Evolutionary conservation across 1,140 invertebrate species (phyloP).

Genomic region (Anoplophora glabripennis): DNA sequence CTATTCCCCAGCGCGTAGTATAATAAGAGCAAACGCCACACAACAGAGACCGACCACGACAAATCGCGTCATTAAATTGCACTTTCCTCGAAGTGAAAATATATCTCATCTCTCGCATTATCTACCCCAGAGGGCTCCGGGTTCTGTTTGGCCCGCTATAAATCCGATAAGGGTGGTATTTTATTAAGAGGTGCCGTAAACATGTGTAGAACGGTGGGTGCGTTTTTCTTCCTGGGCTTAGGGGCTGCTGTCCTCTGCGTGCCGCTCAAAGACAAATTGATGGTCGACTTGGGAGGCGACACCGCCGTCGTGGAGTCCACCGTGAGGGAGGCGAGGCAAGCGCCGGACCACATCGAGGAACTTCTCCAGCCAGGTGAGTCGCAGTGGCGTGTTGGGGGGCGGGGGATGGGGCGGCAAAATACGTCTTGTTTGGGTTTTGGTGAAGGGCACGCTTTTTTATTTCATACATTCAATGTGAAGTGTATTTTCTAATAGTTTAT

Average conservation of each 20-base stretch:
- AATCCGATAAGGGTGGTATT: constrained; percentile 10
- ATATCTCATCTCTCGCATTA: too few species aligned
- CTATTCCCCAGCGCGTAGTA: too few species aligned
- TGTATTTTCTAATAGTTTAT: too few species aligned
- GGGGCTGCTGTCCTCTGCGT: neutral
- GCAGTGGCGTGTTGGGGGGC: neutral
- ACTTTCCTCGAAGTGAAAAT: too few species aligned
- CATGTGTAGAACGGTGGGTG: constrained; percentile 15
- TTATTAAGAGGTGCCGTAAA: constrained; percentile 14
- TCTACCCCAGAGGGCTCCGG: too few species aligned
- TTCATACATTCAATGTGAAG: too few species aligned
- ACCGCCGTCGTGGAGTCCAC: constrained; percentile 34
- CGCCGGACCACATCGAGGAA: constrained; percentile 28
- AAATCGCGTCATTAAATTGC: too few species aligned
- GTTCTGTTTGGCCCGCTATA: constrained; percentile 16
- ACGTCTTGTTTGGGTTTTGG: too few species aligned
- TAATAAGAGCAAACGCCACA: too few species aligned
- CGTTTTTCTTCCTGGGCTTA: constrained; percentile 4
- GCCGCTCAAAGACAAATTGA: constrained; percentile 11
- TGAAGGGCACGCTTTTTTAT: too few species aligned
- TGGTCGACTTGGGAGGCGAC: constrained; percentile 18
- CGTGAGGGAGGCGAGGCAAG: constrained; percentile 29
- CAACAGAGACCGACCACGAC: too few species aligned
- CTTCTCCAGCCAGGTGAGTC: constrained; percentile 24
- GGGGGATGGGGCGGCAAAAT: too few species aligned